Percentiles rank a stretch among this genome's conserved stretches.
phyloP scores from a whole-genome alignment of 2,888 invertebrate genomes.

The Ormyrus rosae region DNA sequence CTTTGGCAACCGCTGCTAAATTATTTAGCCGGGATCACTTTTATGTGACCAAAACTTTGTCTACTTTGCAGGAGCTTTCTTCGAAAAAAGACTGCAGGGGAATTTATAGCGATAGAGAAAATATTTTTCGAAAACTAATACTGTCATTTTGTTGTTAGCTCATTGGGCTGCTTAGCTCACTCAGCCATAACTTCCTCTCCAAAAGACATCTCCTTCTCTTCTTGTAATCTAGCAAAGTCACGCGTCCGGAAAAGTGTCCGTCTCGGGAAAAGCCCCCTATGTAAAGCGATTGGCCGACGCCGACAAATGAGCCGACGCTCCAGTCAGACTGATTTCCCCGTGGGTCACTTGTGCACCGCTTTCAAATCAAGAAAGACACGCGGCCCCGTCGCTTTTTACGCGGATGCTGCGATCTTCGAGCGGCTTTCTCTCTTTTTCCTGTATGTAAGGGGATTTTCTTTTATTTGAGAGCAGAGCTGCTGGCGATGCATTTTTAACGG shows the following conservation, averaged over 20 bases:
- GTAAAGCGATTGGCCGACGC: conserved; percentile 57
- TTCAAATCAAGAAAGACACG: conserved; percentile 53
- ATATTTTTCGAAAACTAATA: too few species aligned
- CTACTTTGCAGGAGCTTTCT: too few species aligned
- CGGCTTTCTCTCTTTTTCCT: not conserved
- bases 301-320: conserved; percentile 57
- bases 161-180: not conserved
- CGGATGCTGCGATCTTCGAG: not conserved
- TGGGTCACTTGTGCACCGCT: conserved; percentile 59
- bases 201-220: too few species aligned
- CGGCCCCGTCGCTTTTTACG: not conserved
- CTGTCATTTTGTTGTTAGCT: not conserved
- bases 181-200: too few species aligned
- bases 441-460: conserved; percentile 10
- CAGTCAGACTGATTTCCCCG: conserved; percentile 60
- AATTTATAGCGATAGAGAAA: too few species aligned
- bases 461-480: not conserved
- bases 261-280: conserved; percentile 4
- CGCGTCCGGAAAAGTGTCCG: not conserved
- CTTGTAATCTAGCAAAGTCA: conserved; percentile 26
- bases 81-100: too few species aligned
- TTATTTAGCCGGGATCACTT: too few species aligned
- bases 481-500: conserved; percentile 11
- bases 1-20: too few species aligned
- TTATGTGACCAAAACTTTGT: too few species aligned